Conservation (phyloP, 2,797 vertebrate genomes). For the Lithobates sylvaticus region DNA sequence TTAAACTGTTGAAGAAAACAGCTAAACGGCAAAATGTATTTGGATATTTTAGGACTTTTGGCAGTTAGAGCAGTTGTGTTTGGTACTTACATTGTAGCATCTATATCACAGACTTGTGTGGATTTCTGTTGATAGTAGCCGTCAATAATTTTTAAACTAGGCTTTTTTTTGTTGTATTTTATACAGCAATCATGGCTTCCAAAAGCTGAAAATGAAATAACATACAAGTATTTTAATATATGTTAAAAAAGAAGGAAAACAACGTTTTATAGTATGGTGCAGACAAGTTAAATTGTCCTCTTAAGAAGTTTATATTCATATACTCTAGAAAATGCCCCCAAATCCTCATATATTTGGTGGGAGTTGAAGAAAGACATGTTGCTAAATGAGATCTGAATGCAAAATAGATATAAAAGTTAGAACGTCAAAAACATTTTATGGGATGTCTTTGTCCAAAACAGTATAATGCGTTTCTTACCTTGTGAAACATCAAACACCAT, state of each 20-base stretch:
- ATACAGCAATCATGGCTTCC: constrained; percentile 21
- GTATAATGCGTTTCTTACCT: neutral
- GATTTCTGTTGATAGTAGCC: neutral
- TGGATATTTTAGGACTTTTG: neutral
- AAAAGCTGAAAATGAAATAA: constrained; percentile 7
- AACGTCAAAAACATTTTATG: no score
- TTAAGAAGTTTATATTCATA: neutral
- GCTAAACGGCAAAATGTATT: neutral
- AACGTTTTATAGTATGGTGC: neutral
- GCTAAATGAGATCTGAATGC: no score
- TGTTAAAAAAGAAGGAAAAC: neutral
- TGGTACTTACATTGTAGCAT: constrained; percentile 49
- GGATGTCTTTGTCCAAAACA: neutral
- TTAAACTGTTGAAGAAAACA: no score
- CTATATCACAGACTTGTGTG: constrained; percentile 27
- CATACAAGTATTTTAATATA: neutral
- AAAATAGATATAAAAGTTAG: no score
- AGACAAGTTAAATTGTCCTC: no score
- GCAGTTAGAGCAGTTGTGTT: neutral
- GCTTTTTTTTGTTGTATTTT: neutral
- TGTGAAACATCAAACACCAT: neutral
- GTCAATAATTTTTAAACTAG: neutral
- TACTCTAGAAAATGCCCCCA: no score
- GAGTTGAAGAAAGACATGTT: no score
- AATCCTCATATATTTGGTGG: no score